These are phyloP conservation scores for Dorcus hopei DNA, from an alignment of 2,888 invertebrate genomes.

Conservation along the genomic window DNA sequence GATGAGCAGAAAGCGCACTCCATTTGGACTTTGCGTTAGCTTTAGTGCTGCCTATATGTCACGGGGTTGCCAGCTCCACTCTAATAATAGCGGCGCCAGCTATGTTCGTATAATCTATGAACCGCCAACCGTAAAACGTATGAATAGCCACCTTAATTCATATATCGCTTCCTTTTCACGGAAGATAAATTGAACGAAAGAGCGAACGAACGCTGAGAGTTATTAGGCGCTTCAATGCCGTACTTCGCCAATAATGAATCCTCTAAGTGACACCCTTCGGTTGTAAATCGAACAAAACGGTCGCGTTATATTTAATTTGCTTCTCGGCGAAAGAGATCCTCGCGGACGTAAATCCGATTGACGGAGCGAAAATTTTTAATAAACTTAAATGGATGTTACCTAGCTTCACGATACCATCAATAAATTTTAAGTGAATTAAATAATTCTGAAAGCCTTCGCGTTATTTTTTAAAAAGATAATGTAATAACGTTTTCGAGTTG, in stretches of 20 bases:
- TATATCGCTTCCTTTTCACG: slow-evolving; percentile 14
- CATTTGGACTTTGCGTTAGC: slow-evolving; percentile 18
- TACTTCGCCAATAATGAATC: neutral
- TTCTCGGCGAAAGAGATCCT: no score
- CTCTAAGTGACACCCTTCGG: neutral
- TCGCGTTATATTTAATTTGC: no score
- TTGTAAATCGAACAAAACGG: no score
- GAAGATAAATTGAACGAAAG: slow-evolving; percentile 7
- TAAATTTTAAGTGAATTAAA: no score
- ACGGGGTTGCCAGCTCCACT: slow-evolving; percentile 18
- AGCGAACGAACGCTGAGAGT: neutral
- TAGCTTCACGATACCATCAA: no score
- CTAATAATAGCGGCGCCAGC: slow-evolving; percentile 21
- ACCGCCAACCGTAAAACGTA: slow-evolving; percentile 11
- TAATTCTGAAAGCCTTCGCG: no score
- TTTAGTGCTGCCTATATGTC: slow-evolving; percentile 21
- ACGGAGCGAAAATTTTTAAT: no score
- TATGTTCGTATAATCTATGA: slow-evolving; percentile 10
- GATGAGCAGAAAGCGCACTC: slow-evolving; percentile 13
- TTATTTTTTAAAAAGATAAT: no score
- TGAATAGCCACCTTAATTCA: slow-evolving; percentile 15
- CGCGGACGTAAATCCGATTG: no score
- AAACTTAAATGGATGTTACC: no score
- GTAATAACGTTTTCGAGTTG: no score
- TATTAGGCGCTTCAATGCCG: slow-evolving; percentile 4